These are phyloP conservation scores for Pandemis heparana DNA, from an alignment of 2,888 invertebrate species.

Conservation along the genomic window DNA sequence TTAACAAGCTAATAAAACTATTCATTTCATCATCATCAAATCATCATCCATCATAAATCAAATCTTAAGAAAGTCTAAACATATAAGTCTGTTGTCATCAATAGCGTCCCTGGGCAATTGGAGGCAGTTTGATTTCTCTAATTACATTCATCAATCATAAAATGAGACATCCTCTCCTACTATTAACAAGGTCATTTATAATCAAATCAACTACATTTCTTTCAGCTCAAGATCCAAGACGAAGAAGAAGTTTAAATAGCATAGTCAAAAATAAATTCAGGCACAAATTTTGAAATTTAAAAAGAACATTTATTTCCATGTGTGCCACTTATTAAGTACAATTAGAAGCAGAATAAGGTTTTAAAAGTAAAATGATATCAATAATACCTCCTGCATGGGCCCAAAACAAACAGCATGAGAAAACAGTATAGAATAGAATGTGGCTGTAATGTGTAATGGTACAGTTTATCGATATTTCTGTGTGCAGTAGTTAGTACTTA, in stretches of 20 bases:
- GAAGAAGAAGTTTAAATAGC: background rate
- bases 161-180: background rate
- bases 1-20: constrained; percentile 37
- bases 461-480: background rate
- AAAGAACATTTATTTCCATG: background rate
- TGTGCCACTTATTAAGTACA: background rate
- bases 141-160: constrained; percentile 4
- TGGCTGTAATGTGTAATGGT: background rate
- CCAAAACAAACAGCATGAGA: too few species aligned
- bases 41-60: constrained; percentile 20
- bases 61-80: constrained; percentile 7
- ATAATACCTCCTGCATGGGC: background rate
- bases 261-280: background rate
- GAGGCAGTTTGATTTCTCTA: constrained; percentile 13
- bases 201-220: background rate
- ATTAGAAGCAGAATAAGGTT: background rate
- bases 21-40: constrained; percentile 26
- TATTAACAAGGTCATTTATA: background rate
- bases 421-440: too few species aligned
- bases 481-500: background rate
- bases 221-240: background rate
- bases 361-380: background rate
- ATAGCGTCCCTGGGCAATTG: constrained; percentile 17
- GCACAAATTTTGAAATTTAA: background rate
- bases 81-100: constrained; percentile 33